These are phyloP conservation scores for Callorhinus ursinus DNA, from an alignment of 2,113 vertebrate species.

Conservation along the genomic window DNA sequence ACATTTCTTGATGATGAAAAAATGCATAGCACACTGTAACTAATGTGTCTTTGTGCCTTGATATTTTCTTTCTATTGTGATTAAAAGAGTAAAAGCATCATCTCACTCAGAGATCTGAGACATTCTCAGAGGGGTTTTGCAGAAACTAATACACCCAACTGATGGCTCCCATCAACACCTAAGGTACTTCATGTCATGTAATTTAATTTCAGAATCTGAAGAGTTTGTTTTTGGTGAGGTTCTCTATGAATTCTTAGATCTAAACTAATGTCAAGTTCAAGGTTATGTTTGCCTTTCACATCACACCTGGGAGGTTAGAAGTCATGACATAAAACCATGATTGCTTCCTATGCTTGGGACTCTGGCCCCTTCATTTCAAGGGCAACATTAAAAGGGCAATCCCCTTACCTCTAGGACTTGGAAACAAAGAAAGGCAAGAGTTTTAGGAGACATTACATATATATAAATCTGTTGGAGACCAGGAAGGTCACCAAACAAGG, in stretches of 20 bases:
- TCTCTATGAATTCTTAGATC: background rate
- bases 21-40: background rate
- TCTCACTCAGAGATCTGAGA: background rate
- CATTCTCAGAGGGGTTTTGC: background rate
- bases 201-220: conserved; percentile 11
- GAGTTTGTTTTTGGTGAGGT: background rate
- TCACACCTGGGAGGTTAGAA: background rate
- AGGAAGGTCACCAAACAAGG: background rate
- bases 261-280: background rate
- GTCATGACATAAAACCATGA: background rate
- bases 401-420: background rate
- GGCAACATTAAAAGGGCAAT: background rate
- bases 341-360: background rate
- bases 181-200: background rate
- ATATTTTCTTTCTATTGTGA: background rate
- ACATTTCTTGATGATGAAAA: too few species aligned
- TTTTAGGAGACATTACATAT: conserved; percentile 23
- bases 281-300: background rate
- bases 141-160: background rate
- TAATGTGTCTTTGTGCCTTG: background rate
- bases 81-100: background rate
- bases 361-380: background rate
- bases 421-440: background rate
- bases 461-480: background rate
- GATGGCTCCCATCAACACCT: background rate